Evolutionary conservation across 2,888 invertebrate species (phyloP).

Genomic region (Nomada lathburiana): DNA sequence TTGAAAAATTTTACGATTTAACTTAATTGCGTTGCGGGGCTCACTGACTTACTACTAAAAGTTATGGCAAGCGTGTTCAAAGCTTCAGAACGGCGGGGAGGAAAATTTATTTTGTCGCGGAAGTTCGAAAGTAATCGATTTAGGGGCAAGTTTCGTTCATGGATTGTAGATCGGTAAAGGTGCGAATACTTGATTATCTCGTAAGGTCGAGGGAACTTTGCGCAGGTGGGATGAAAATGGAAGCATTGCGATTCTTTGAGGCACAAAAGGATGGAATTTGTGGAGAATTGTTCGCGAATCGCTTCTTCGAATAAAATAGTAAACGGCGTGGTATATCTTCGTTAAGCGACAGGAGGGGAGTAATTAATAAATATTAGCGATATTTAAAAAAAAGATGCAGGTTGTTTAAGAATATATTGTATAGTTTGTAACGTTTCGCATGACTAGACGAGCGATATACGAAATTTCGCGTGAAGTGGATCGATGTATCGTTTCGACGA

Average conservation of each 20-base stretch:
- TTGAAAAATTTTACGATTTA: not conserved
- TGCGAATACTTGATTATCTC: not conserved
- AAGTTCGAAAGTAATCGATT: not conserved
- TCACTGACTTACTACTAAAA: no score
- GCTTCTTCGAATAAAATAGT: not conserved
- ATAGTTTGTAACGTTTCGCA: constrained; percentile 25
- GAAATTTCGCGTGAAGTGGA: not conserved
- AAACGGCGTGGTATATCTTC: not conserved
- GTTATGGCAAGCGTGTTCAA: not conserved
- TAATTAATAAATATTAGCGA: constrained; percentile 15
- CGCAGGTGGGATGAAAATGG: not conserved
- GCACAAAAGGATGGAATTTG: not conserved
- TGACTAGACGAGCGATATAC: constrained; percentile 10
- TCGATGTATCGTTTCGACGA: constrained; percentile 13
- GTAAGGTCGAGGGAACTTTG: not conserved
- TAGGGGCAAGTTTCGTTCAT: not conserved
- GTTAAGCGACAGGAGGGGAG: not conserved
- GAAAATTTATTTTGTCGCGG: not conserved
- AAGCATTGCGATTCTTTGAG: not conserved
- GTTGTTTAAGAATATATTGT: not conserved
- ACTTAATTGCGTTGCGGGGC: not conserved
- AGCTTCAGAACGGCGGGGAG: not conserved
- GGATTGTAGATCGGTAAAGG: not conserved
- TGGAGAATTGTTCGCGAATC: not conserved
- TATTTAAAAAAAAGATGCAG: not conserved